Evolutionary conservation across 2,113 vertebrate species (phyloP).

Genomic region (Apodemus sylvaticus): DNA sequence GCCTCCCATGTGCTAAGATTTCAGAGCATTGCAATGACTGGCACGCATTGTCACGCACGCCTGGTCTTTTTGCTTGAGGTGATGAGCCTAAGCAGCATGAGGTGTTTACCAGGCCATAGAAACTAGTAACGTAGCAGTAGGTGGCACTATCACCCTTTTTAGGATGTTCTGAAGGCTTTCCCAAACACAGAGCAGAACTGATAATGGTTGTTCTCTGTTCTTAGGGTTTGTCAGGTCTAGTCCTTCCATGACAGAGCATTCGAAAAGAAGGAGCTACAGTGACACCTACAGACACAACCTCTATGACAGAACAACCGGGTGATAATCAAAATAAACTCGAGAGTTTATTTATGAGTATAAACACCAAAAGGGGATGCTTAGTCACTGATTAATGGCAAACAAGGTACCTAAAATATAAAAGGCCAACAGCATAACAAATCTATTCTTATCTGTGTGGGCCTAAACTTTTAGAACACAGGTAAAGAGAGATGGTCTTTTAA

Average conservation of each 20-base stretch:
- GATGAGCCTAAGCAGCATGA: background rate
- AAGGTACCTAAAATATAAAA: constrained; percentile 38
- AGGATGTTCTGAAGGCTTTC: constrained; percentile 16
- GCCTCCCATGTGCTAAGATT: background rate
- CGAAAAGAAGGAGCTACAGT: background rate
- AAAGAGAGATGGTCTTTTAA: constrained; percentile 1
- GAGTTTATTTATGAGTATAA: constrained; percentile 55
- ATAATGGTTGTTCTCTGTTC: background rate
- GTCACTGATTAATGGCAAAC: constrained; percentile 12
- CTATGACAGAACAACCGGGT: constrained; percentile 36
- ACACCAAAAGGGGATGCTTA: constrained; percentile 48
- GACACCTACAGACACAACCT: background rate
- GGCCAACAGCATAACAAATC: background rate
- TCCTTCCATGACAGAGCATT: background rate
- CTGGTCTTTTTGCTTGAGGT: background rate
- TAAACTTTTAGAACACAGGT: constrained; percentile 25
- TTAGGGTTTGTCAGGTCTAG: background rate
- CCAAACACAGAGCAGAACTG: background rate
- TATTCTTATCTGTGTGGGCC: background rate
- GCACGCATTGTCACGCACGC: background rate
- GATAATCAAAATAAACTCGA: constrained; percentile 26
- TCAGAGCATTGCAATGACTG: background rate
- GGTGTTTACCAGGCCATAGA: background rate
- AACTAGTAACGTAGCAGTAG: constrained; percentile 50
- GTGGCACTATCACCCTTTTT: constrained; percentile 58